Evolutionary conservation across 1,140 invertebrate species (phyloP).

Genomic region (Batillaria attramentaria): DNA sequence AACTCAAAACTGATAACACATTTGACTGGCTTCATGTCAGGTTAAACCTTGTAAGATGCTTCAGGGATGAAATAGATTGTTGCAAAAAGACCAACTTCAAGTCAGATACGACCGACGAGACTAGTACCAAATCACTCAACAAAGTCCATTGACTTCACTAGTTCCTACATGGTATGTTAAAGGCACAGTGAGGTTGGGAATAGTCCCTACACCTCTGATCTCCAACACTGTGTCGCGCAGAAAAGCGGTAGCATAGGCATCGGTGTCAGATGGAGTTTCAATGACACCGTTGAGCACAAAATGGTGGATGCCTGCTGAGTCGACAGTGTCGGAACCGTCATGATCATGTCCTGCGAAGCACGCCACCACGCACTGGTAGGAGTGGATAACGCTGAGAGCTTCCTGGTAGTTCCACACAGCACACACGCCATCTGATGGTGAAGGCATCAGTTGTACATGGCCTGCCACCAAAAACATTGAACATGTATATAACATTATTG

Average conservation of each 20-base stretch:
- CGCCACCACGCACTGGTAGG: conserved; percentile 55
- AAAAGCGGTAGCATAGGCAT: conserved; percentile 65
- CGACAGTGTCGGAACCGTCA: conserved; percentile 56
- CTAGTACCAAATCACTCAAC: too few relatives aligned
- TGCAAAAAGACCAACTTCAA: too few relatives aligned
- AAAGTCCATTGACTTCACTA: too few relatives aligned
- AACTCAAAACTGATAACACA: too few relatives aligned
- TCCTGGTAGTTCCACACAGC: conserved; percentile 68
- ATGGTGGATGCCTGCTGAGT: conserved; percentile 65
- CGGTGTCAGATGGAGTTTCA: conserved; percentile 57
- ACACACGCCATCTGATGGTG: conserved; percentile 46
- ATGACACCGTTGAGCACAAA: conserved; percentile 63
- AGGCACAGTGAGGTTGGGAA: conserved; percentile 35
- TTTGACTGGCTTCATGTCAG: too few relatives aligned
- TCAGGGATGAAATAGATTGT: too few relatives aligned
- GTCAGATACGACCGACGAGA: too few relatives aligned
- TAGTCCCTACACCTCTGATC: conserved; percentile 49
- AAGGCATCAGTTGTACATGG: conserved; percentile 62
- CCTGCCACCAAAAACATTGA: conserved; percentile 47
- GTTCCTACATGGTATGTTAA: conserved; percentile 42
- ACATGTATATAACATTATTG: neutral
- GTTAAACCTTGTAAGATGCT: too few relatives aligned
- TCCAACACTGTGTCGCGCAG: conserved; percentile 54
- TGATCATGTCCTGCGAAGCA: conserved; percentile 69
- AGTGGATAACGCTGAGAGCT: conserved; percentile 57